Percentiles rank a stretch among this genome's conserved stretches.
Evolutionary conservation across 2,888 invertebrate species (phyloP).

Genomic region (Herminia tarsipennalis): DNA sequence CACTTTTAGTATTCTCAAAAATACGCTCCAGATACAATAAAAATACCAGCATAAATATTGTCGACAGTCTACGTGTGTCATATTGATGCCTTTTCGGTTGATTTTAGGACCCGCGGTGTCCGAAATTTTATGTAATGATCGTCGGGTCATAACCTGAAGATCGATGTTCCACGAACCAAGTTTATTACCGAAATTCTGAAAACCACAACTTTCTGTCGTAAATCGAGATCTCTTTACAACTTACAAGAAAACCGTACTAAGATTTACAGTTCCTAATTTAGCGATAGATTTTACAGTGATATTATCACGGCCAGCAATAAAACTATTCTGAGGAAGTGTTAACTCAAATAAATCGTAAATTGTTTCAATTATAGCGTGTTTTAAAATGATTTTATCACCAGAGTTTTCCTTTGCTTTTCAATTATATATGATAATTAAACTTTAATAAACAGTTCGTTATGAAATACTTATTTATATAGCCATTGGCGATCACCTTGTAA

Average conservation of each 20-base stretch:
- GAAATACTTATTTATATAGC: too few species aligned
- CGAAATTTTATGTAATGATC: constrained; percentile 29
- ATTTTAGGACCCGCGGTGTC: constrained; percentile 16
- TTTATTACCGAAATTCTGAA: constrained; percentile 52
- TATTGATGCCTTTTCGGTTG: not conserved
- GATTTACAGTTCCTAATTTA: constrained; percentile 20
- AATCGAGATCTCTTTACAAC: constrained; percentile 59
- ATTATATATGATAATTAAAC: too few species aligned
- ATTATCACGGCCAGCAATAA: constrained; percentile 15
- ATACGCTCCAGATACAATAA: constrained; percentile 16
- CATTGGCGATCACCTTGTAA: too few species aligned
- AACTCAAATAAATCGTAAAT: constrained; percentile 16
- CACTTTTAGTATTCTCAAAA: not conserved
- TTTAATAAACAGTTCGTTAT: too few species aligned
- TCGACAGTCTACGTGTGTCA: too few species aligned
- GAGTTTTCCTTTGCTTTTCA: not conserved
- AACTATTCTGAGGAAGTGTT: constrained; percentile 4
- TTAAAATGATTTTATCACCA: not conserved
- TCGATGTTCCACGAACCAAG: constrained; percentile 46
- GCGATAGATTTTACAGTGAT: constrained; percentile 18
- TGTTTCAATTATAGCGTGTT: constrained; percentile 4
- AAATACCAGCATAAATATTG: constrained; percentile 13
- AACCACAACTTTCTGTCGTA: constrained; percentile 61
- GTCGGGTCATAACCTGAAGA: constrained; percentile 39
- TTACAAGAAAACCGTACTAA: constrained; percentile 31